phyloP scores from a whole-genome alignment of 2,888 invertebrate genomes.

The Noctua janthina region DNA sequence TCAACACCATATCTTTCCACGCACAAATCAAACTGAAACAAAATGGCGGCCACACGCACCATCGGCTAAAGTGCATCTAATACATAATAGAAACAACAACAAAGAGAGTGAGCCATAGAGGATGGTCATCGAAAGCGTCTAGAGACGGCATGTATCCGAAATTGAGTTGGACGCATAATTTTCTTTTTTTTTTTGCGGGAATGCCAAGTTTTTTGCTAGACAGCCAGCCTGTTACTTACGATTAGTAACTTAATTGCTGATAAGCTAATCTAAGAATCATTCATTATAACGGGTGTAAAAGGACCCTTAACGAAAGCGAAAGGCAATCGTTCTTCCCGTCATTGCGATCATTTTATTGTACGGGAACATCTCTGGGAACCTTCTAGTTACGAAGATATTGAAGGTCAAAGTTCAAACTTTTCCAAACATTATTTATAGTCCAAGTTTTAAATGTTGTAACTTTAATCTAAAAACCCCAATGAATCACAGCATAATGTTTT shows the following conservation, averaged over 20 bases:
- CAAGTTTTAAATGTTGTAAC: too few relatives aligned
- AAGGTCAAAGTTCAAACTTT: too few relatives aligned
- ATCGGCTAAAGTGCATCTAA: conserved; percentile 50
- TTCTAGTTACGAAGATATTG: too few relatives aligned
- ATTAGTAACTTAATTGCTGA: not conserved
- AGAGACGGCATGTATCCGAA: not conserved
- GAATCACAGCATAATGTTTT: not conserved
- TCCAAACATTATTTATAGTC: too few relatives aligned
- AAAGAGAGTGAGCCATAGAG: not conserved
- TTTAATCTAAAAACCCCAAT: too few relatives aligned
- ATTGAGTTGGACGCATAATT: not conserved
- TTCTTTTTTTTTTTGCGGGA: not conserved
- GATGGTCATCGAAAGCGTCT: not conserved
- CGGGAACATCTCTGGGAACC: too few relatives aligned
- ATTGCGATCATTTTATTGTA: too few relatives aligned
- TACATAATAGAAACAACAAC: conserved; percentile 30
- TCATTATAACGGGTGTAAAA: not conserved
- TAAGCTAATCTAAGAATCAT: not conserved
- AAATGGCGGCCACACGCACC: conserved; percentile 16
- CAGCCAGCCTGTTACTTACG: not conserved
- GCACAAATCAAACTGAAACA: conserved; percentile 14
- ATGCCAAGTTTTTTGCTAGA: not conserved
- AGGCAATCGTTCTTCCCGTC: too few relatives aligned
- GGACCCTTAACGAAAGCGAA: too few relatives aligned
- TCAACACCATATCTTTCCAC: not conserved